These are phyloP conservation scores for Atta colombica DNA, from an alignment of 1,140 invertebrate species.

Conservation along the genomic window DNA sequence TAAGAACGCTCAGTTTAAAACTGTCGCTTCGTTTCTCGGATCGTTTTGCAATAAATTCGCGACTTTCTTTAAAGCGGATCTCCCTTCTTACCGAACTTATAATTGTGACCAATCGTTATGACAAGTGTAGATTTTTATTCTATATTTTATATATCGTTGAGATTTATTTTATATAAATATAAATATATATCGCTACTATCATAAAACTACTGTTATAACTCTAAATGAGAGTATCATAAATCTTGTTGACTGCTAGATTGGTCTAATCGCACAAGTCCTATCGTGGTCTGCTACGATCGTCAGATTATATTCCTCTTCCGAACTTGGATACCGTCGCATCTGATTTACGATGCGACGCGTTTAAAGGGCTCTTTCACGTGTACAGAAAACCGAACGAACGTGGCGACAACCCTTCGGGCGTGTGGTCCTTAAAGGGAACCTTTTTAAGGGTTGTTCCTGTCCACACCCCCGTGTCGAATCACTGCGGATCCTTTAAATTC, in stretches of 20 bases:
- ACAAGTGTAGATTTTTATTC: background rate
- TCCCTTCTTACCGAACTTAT: background rate
- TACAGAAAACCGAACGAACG: conserved; percentile 66
- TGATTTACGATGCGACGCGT: conserved; percentile 56
- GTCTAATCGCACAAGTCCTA: conserved; percentile 24
- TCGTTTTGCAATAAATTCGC: conserved; percentile 84
- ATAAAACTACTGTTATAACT: background rate
- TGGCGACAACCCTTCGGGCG: conserved; percentile 80
- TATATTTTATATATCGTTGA: background rate
- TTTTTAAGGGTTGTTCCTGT: conserved; percentile 83
- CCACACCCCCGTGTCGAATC: conserved; percentile 83
- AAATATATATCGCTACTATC: background rate
- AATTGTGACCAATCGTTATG: background rate
- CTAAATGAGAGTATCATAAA: background rate
- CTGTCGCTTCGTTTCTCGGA: conserved; percentile 81
- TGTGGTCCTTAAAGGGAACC: conserved; percentile 80
- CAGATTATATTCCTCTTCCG: conserved; percentile 25
- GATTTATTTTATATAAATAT: background rate
- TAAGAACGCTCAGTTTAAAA: conserved; percentile 85
- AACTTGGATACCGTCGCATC: conserved; percentile 16
- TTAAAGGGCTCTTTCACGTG: conserved; percentile 64
- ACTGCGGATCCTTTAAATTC: conserved; percentile 85
- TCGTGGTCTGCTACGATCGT: conserved; percentile 18
- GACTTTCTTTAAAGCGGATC: conserved; percentile 72
- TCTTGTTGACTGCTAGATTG: conserved; percentile 2